Evolutionary conservation across 2,113 vertebrate genomes (phyloP), one percentile per base, ranked within the genome.

Genomic region (Rhinopithecus roxellana): DNA sequence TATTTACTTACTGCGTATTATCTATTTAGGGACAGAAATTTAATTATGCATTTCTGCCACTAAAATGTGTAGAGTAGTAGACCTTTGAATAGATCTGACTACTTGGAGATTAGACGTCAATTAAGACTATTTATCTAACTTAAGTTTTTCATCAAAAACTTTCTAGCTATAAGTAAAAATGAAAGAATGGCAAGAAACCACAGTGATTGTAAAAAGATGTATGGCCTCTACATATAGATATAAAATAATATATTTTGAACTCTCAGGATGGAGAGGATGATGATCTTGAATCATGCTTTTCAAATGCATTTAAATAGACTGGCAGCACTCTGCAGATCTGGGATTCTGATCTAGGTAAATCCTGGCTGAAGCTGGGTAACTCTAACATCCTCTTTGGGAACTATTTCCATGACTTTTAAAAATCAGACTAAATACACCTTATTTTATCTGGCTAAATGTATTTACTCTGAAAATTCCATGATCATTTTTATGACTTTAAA

Each of bases 401-500:
- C 22, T 86, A 72, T 70, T 79, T 87, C 59, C 93, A 9, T 64
- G 52, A 79, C 23, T 94, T 93, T 55, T 7, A 75, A 96, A 90
- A 93, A 87, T 48, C 52, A 94, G 72, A 79, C 77, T 89, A 87
- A 84, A 70, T 86, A 7, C 10, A 38, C 43, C 64, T 52, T 69
- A 43, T 77, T 96, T 96, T 77, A 82, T 89, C 35, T 90, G 35
- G 17, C 38, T 94, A 84, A 93, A 52, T 77, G 6, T 74, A 55
- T 90, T 74, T 79, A 77, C 38, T 85, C n/a, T 75, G 70, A 93
- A 87, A 81, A 95, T n/a, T 43, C 45, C 30, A 13, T 52, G 52
- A 81, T 92, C 30, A n/a, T 61, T 95, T 97, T 94, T 95, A 92
- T 92, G 57, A 45, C 18, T 72, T 94, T 81, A 90, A 92, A 85